phyloP scores from a whole-genome alignment of 2,113 vertebrate genomes.

The Dascyllus trimaculatus region DNA sequence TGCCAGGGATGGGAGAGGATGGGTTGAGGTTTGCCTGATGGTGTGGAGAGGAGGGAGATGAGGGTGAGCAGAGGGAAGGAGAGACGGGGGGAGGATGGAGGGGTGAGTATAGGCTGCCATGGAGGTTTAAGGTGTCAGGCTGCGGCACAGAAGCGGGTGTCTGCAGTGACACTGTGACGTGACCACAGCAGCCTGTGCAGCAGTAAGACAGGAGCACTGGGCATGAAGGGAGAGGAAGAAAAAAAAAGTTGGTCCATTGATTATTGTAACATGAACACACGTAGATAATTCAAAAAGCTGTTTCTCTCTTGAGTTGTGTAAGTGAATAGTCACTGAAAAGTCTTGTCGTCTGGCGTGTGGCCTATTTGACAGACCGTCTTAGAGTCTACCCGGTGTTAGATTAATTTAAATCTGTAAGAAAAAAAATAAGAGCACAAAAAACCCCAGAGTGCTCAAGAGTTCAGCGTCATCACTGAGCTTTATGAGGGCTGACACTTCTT shows the following conservation, averaged over 20 bases:
- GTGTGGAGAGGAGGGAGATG: conserved; percentile 83
- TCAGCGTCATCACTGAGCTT: conserved; percentile 80
- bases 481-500: conserved; percentile 83
- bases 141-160: conserved; percentile 80
- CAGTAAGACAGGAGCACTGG: conserved; percentile 86
- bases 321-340: conserved; percentile 51
- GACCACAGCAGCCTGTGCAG: conserved; percentile 87
- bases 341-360: conserved; percentile 71
- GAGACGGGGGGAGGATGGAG: conserved; percentile 77
- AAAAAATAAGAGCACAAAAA: conserved; percentile 54
- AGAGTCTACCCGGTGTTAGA: conserved; percentile 80
- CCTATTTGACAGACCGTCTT: conserved; percentile 76
- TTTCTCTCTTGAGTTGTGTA: conserved; percentile 45
- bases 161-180: conserved; percentile 84
- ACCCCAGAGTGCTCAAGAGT: conserved; percentile 63
- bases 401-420: conserved; percentile 81
- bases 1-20: conserved; percentile 82
- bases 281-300: not conserved
- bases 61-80: conserved; percentile 60
- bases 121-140: conserved; percentile 91
- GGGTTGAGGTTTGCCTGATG: conserved; percentile 71
- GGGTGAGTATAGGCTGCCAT: conserved; percentile 90
- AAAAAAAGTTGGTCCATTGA: not conserved
- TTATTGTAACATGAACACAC: not conserved
- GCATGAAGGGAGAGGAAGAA: conserved; percentile 74